Conservation (phyloP, 2,797 vertebrate species). For the Pelochelys cantorii region DNA sequence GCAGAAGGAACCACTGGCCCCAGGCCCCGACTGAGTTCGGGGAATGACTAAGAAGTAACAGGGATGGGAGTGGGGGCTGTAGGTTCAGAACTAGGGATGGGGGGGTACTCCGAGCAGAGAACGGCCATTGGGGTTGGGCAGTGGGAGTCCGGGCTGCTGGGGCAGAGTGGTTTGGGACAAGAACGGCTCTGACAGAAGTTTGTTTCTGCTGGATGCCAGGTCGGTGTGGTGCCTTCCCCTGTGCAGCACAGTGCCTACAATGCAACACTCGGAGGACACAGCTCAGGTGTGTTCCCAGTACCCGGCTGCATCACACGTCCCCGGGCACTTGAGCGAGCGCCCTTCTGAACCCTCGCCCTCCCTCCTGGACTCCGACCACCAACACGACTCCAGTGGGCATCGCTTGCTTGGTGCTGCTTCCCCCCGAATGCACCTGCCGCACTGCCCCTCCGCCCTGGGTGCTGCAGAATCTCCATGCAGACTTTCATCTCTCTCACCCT, state of each 20-base stretch:
- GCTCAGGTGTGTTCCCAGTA: not conserved
- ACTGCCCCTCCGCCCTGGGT: no score
- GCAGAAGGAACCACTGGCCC: no score
- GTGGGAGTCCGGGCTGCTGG: no score
- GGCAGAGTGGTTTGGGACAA: constrained; percentile 7
- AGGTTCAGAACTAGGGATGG: no score
- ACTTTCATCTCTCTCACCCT: constrained; percentile 9
- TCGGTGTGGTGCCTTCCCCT: not conserved
- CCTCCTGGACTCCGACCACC: constrained; percentile 40
- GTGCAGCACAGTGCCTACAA: not conserved
- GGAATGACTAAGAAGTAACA: no score
- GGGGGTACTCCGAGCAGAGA: no score
- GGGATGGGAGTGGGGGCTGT: no score
- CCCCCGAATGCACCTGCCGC: no score
- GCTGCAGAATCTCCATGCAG: not conserved
- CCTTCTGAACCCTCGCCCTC: constrained; percentile 25
- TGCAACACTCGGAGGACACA: not conserved
- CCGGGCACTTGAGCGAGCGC: constrained; percentile 24
- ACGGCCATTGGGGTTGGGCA: no score
- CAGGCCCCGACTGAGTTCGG: no score
- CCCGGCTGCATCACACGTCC: not conserved
- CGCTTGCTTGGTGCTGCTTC: not conserved
- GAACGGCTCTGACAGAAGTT: not conserved
- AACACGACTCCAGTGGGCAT: constrained; percentile 7
- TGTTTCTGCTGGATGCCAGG: constrained; percentile 51